These are phyloP conservation scores for Pandion haliaetus DNA, from an alignment of 2,113 vertebrate genomes.

Conservation along the genomic window DNA sequence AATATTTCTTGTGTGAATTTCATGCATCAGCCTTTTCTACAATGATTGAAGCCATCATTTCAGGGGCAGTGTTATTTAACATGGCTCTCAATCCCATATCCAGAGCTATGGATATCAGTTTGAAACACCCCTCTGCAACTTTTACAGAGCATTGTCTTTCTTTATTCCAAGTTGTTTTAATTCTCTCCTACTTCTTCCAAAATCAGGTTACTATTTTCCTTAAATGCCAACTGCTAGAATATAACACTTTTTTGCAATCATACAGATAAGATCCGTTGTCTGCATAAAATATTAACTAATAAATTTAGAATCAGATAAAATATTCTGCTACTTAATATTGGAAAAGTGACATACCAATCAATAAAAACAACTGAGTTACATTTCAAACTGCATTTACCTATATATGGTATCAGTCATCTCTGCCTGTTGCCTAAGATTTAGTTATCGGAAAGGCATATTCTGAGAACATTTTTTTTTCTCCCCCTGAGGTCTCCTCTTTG, in stretches of 20 bases:
- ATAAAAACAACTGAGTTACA: not conserved
- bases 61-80: not conserved
- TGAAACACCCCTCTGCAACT: constrained; percentile 16
- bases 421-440: not conserved
- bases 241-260: constrained; percentile 63
- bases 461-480: not conserved
- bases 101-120: not conserved
- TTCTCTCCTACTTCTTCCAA: not conserved
- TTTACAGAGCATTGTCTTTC: constrained; percentile 1
- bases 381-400: constrained; percentile 6
- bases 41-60: not conserved
- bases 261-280: constrained; percentile 47
- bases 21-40: not conserved
- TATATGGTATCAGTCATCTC: not conserved
- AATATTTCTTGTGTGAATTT: not conserved
- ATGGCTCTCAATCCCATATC: not conserved
- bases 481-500: not conserved
- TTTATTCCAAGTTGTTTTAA: constrained; percentile 19
- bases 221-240: constrained; percentile 63
- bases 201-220: constrained; percentile 26
- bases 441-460: not conserved
- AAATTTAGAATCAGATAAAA: constrained; percentile 43
- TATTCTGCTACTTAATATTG: constrained; percentile 61
- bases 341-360: constrained; percentile 46
- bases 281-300: constrained; percentile 61